phyloP scores from a whole-genome alignment of 2,797 vertebrate genomes.

The Anomalospiza imberbis region DNA sequence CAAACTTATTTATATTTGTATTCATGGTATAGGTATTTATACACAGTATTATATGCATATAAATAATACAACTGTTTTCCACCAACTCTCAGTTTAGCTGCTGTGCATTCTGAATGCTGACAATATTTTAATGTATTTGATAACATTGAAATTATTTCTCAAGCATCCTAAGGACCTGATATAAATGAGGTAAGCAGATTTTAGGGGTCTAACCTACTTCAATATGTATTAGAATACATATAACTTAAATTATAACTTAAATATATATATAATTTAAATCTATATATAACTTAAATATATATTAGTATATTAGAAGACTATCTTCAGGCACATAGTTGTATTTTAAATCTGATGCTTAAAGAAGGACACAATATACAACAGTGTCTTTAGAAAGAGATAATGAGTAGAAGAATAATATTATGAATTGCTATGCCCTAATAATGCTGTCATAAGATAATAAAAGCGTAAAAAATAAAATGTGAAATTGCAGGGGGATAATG shows the following conservation, averaged over 20 bases:
- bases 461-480: background rate
- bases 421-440: background rate
- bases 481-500: background rate
- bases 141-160: background rate
- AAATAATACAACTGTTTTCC: background rate
- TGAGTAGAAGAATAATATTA: background rate
- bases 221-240: too few relatives aligned
- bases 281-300: too few relatives aligned
- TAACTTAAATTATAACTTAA: too few relatives aligned
- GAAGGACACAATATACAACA: background rate
- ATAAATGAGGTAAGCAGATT: background rate
- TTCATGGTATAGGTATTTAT: background rate
- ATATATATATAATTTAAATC: too few relatives aligned
- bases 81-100: background rate
- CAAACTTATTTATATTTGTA: background rate
- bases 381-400: background rate
- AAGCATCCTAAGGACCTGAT: background rate
- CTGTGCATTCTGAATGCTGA: background rate
- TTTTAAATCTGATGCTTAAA: background rate
- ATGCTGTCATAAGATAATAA: background rate
- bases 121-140: background rate
- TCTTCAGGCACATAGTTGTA: background rate
- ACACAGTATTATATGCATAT: rapidly evolving
- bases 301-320: background rate
- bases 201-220: background rate